phyloP scores from a whole-genome alignment of 2,888 invertebrate species.

The Onthophagus sagittarius region DNA sequence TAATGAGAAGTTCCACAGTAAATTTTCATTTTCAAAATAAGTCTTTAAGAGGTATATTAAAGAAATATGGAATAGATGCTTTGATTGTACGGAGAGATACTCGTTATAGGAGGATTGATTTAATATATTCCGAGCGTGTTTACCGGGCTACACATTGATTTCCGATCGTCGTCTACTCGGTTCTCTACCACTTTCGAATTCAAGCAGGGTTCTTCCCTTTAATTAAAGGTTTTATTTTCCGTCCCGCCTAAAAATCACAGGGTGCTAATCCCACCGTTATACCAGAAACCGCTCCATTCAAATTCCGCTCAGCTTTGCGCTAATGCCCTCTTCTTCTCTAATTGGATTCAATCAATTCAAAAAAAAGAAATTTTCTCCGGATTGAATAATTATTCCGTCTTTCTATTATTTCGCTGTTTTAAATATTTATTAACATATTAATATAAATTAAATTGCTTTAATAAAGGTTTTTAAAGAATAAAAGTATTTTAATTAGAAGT shows the following conservation, averaged over 20 bases:
- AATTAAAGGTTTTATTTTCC: slow-evolving; percentile 19
- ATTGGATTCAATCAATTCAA: not conserved
- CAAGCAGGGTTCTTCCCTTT: slow-evolving; percentile 16
- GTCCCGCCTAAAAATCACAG: slow-evolving; percentile 8
- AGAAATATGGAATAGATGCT: not conserved
- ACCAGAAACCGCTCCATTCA: not conserved
- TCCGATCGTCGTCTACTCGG: slow-evolving; percentile 14
- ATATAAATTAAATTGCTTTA: not conserved
- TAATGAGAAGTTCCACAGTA: too few relatives aligned
- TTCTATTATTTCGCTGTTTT: not conserved
- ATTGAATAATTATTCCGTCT: not conserved
- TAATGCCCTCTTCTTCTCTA: not conserved
- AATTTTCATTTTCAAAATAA: too few relatives aligned
- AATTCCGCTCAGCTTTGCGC: not conserved
- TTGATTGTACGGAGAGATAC: not conserved
- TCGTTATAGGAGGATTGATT: slow-evolving; percentile 21
- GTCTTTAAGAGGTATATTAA: not conserved
- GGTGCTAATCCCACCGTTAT: slow-evolving; percentile 1
- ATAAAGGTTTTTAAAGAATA: too few relatives aligned
- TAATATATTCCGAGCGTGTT: slow-evolving; percentile 23
- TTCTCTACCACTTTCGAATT: slow-evolving; percentile 19
- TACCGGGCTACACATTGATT: slow-evolving; percentile 22
- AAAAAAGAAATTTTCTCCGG: not conserved
- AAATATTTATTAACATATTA: slow-evolving; percentile 1
- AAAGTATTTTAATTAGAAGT: too few relatives aligned